These are phyloP conservation scores for Lepus timidus DNA, from an alignment of 2,113 vertebrate genomes.

Conservation along the genomic window DNA sequence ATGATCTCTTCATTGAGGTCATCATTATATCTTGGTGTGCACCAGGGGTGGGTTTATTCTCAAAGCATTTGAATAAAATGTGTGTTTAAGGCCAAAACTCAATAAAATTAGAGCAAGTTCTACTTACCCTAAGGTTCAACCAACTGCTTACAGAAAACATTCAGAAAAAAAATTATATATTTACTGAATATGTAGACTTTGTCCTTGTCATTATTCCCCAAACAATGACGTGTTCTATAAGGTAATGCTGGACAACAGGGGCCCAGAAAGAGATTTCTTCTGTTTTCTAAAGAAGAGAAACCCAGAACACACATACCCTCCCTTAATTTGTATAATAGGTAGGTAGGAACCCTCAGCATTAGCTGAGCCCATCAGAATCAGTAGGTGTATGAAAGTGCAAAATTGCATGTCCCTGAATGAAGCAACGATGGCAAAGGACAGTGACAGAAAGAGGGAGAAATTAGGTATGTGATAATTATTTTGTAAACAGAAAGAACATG, in stretches of 20 bases:
- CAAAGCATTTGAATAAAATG: neutral
- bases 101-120: neutral
- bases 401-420: neutral
- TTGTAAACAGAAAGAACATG: neutral
- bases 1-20: neutral
- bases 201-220: neutral
- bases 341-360: neutral
- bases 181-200: neutral
- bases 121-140: neutral
- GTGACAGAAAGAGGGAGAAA: neutral
- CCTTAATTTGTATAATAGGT: neutral
- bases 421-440: neutral
- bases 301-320: neutral
- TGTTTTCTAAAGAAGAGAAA: conserved; percentile 38
- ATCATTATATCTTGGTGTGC: neutral
- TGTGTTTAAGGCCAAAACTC: neutral
- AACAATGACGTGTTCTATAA: neutral
- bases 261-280: neutral
- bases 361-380: neutral
- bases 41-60: neutral
- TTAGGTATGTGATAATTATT: neutral
- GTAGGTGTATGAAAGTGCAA: neutral
- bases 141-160: neutral
- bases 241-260: neutral
- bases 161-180: neutral